Evolutionary conservation across 2,888 invertebrate genomes (phyloP), one percentile per base, ranked within the genome.

Genomic region (Pherbina coryleti): DNA sequence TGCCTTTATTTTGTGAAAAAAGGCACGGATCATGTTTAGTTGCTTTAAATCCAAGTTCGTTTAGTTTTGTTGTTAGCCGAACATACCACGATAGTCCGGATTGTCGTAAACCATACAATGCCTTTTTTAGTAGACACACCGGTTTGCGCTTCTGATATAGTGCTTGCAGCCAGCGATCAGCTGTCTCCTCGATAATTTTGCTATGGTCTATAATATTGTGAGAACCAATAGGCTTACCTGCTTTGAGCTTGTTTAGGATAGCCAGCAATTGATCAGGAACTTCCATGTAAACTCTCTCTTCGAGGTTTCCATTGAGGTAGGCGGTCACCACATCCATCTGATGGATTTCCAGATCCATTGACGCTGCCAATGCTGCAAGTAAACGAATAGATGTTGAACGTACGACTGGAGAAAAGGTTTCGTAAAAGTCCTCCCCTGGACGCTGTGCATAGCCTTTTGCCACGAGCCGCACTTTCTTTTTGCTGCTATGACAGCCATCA

Each of bases 321-420:
- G 80, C 80, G 0, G 82, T 80, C 5, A 78, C 76, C 2, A 80
- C 78, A 62, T 81, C 80, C 78, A 80, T 77, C 62, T 82, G 81
- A 66, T 79, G 78, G 8, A 81, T 73, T 55, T 78, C 72, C 70
- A 79, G 57, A 31, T 76, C 76, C 37, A 69, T 14, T 64, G 76
- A 53, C 5, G 67, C 75, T 64, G 80, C n/a, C n/a, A n/a, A n/a
- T n/a, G n/a, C n/a, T n/a, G n/a, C n/a, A n/a, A n/a, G n/a, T n/a
- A n/a, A n/a, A n/a, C n/a, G n/a, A n/a, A n/a, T n/a, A n/a, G n/a
- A n/a, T n/a, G n/a, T n/a, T n/a, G n/a, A n/a, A n/a, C n/a, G n/a
- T n/a, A n/a, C n/a, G n/a, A n/a, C n/a, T n/a, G n/a, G n/a, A n/a
- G n/a, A n/a, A n/a, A n/a, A n/a, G n/a, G n/a, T n/a, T n/a, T n/a